Evolutionary conservation across 1,140 invertebrate genomes (phyloP).

Genomic region (Zophobas atratus): DNA sequence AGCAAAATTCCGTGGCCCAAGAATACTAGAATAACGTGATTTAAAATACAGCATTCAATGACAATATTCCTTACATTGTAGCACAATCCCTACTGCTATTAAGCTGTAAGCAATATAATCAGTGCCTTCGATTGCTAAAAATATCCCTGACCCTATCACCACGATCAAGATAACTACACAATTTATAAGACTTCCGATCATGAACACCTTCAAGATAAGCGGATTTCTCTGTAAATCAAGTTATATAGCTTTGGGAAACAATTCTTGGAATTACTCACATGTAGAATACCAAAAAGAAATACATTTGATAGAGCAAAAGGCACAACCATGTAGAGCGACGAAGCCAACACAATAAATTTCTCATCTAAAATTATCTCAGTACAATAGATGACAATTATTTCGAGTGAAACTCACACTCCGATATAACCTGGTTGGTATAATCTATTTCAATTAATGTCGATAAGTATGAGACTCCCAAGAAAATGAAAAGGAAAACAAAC

Average conservation of each 20-base stretch:
- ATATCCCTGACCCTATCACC: constrained; percentile 33
- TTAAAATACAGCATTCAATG: neutral
- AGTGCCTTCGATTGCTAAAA: constrained; percentile 22
- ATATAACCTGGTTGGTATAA: constrained; percentile 4
- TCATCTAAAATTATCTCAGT: constrained; percentile 15
- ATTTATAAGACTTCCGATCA: constrained; percentile 5
- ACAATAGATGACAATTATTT: neutral
- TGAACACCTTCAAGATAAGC: constrained; percentile 11
- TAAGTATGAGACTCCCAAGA: constrained; percentile 22
- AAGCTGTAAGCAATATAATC: constrained; percentile 28
- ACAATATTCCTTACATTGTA: constrained; percentile 1
- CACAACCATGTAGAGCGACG: constrained; percentile 33
- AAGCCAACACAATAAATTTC: constrained; percentile 30
- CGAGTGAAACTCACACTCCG: constrained; percentile 11
- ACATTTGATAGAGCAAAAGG: constrained; percentile 23
- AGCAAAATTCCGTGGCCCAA: constrained; percentile 13
- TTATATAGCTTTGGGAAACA: neutral
- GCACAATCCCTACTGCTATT: constrained; percentile 6
- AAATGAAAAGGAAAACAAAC: constrained; percentile 21
- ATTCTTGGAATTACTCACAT: constrained; percentile 16
- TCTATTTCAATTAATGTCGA: constrained; percentile 33
- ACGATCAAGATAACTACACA: constrained; percentile 16
- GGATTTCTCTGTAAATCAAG: constrained; percentile 35
- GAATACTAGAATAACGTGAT: constrained; percentile 2
- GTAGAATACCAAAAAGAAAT: constrained; percentile 17